phyloP scores from a whole-genome alignment of 2,797 vertebrate species.

The Betta splendens region DNA sequence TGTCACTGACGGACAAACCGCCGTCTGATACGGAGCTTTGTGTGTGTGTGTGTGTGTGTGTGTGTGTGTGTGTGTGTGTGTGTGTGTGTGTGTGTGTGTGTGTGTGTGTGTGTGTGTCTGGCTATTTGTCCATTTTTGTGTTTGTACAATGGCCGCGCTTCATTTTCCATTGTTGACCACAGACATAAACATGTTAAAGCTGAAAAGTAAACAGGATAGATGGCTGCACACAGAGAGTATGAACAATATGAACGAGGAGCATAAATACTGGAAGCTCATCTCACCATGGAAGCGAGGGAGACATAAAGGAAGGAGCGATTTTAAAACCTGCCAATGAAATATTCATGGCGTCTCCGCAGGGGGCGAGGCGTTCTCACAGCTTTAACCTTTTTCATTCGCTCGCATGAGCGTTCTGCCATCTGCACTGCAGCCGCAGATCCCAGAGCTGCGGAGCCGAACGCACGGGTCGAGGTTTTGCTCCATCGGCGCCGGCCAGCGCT shows the following conservation, averaged over 20 bases:
- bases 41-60: conserved; percentile 12
- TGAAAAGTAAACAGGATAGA: conserved; percentile 57
- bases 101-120: conserved; percentile 27
- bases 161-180: conserved; percentile 72
- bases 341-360: conserved; percentile 42
- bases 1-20: conserved; percentile 69
- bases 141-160: conserved; percentile 48
- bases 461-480: conserved; percentile 31
- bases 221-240: conserved; percentile 31
- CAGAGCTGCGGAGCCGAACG: conserved; percentile 38
- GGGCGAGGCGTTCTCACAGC: conserved; percentile 28
- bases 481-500: conserved; percentile 37
- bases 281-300: conserved; percentile 25
- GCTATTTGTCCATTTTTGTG: conserved; percentile 63
- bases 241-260: conserved; percentile 26
- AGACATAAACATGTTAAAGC: conserved; percentile 59
- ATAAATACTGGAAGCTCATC: conserved; percentile 23
- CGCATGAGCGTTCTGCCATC: conserved; percentile 38
- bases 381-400: conserved; percentile 47
- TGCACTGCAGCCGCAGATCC: conserved; percentile 11
- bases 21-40: conserved; percentile 50
- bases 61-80: conserved; percentile 27
- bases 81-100: conserved; percentile 12
- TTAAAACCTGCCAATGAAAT: conserved; percentile 49
- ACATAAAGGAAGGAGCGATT: conserved; percentile 12